Conservation (phyloP, 1,140 invertebrate species). For the Cydia pomonella region DNA sequence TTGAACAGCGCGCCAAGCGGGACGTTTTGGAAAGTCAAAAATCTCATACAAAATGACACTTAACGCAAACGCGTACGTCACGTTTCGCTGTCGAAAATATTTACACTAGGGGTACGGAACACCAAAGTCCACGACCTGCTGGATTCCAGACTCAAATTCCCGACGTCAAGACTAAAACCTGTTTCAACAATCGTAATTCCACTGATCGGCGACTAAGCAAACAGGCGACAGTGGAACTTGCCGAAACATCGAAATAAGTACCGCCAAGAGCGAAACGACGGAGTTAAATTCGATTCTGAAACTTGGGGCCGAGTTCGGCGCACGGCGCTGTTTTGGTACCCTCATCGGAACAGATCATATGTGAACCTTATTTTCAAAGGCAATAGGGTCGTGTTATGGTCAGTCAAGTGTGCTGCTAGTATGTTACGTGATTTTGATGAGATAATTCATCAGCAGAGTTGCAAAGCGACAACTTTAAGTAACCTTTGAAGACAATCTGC, state of each 20-base stretch:
- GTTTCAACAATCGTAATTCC: slow-evolving; percentile 8
- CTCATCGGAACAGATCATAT: too few species aligned
- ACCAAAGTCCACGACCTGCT: too few species aligned
- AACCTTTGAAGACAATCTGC: too few species aligned
- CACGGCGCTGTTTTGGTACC: slow-evolving; percentile 12
- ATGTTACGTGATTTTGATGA: slow-evolving; percentile 11
- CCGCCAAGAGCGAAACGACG: slow-evolving; percentile 11
- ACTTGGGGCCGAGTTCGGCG: background rate
- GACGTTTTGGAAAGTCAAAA: too few species aligned
- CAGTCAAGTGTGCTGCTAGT: too few species aligned
- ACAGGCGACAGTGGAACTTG: slow-evolving; percentile 6
- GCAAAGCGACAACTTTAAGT: background rate
- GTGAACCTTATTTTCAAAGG: too few species aligned
- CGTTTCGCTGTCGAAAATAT: too few species aligned
- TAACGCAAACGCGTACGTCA: too few species aligned
- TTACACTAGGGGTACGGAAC: too few species aligned
- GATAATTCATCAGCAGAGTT: background rate
- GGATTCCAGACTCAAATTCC: background rate
- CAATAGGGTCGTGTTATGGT: too few species aligned
- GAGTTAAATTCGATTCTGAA: slow-evolving; percentile 31
- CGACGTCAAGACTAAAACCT: background rate
- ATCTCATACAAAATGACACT: too few species aligned
- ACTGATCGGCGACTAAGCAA: slow-evolving; percentile 13
- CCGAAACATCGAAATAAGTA: slow-evolving; percentile 27
- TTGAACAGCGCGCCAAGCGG: too few species aligned